These are phyloP conservation scores for Momotus momota DNA, from an alignment of 2,797 vertebrate species.

Conservation along the genomic window DNA sequence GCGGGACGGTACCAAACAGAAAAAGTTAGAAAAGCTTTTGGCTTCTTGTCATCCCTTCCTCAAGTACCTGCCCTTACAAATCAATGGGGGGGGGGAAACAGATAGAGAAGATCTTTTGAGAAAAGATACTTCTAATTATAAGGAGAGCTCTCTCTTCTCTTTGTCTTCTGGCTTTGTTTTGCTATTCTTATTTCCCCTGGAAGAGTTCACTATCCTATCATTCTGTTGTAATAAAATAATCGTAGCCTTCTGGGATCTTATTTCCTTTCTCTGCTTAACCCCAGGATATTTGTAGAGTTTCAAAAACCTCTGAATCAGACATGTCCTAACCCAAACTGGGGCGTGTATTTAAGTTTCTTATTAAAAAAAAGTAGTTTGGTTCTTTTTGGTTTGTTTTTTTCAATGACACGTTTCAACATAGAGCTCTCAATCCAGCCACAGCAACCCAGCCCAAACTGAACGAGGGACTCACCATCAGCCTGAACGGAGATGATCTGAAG, in stretches of 20 bases:
- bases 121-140: neutral
- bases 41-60: neutral
- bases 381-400: neutral
- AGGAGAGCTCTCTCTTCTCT: neutral
- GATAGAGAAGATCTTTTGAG: neutral
- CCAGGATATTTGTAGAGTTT: slow-evolving; percentile 22
- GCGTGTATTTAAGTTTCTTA: neutral
- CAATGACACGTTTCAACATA: neutral
- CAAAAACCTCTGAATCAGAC: slow-evolving; percentile 40
- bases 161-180: neutral
- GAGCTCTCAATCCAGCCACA: neutral
- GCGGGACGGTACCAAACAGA: fast-evolving
- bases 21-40: neutral
- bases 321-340: neutral
- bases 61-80: neutral
- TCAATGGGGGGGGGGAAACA: neutral
- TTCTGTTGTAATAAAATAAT: slow-evolving; percentile 59
- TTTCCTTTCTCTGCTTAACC: slow-evolving; percentile 37
- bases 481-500: slow-evolving; percentile 71
- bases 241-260: slow-evolving; percentile 22
- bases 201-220: slow-evolving; percentile 34
- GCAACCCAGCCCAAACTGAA: slow-evolving; percentile 23
- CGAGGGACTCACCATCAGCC: slow-evolving; percentile 84
- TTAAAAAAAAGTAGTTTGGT: neutral
- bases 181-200: slow-evolving; percentile 26